phyloP scores from a whole-genome alignment of 2,113 vertebrate species.

The Promerops cafer region DNA sequence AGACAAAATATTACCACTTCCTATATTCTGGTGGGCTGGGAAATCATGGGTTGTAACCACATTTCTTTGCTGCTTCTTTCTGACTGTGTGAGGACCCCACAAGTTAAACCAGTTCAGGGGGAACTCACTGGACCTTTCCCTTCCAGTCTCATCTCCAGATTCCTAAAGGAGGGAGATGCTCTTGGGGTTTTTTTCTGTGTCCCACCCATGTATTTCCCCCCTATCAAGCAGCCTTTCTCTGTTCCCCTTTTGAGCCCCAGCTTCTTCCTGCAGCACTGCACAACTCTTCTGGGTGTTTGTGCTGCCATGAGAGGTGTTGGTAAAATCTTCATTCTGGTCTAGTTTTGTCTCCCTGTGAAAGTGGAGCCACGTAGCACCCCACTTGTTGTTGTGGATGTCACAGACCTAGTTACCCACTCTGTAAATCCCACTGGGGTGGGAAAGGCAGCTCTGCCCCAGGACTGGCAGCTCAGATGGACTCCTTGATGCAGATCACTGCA shows the following conservation, averaged over 20 bases:
- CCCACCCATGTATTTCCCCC: background rate
- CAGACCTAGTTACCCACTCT: background rate
- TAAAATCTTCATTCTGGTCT: background rate
- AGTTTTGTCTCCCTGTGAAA: background rate
- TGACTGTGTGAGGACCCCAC: background rate
- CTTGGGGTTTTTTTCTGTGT: background rate
- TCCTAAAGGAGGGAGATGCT: background rate
- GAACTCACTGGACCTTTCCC: background rate
- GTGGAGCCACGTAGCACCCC: background rate
- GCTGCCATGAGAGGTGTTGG: background rate
- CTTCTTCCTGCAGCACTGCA: background rate
- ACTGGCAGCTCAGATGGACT: background rate
- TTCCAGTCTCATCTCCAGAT: background rate
- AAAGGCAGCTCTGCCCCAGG: background rate
- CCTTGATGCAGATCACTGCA: background rate
- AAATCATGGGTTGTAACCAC: background rate
- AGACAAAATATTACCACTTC: background rate
- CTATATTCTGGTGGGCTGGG: background rate
- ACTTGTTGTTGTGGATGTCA: background rate
- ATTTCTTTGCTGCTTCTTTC: background rate
- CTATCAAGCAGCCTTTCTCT: background rate
- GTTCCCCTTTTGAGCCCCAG: background rate
- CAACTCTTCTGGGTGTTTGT: background rate
- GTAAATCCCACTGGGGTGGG: background rate
- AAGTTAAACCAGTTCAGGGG: fast-evolving